Conservation (phyloP, 2,888 invertebrate genomes). For the Chymomyza caudatula region DNA sequence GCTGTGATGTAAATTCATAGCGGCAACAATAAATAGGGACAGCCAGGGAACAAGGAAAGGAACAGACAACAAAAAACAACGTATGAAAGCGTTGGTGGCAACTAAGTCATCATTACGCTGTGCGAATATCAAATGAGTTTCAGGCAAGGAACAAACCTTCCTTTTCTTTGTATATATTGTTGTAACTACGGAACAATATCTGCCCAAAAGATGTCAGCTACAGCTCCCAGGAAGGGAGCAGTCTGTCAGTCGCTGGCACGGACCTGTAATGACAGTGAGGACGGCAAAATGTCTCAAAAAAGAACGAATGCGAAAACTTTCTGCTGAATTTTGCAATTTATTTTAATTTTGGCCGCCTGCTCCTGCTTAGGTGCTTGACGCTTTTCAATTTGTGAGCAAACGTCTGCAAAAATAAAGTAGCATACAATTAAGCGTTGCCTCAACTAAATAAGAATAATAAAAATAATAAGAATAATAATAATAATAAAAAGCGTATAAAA, state of each 20-base stretch:
- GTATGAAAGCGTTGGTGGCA: not conserved
- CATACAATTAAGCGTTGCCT: conserved; percentile 63
- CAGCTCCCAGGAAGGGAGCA: too few relatives aligned
- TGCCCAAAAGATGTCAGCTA: conserved; percentile 38
- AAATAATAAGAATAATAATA: not conserved
- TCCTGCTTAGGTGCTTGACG: conserved; percentile 8
- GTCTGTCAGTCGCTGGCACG: conserved; percentile 1
- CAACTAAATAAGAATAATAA: conserved; percentile 15
- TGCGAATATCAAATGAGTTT: conserved; percentile 67
- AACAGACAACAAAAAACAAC: conserved; percentile 1
- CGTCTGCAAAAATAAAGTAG: conserved; percentile 49
- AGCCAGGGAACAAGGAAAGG: conserved; percentile 14
- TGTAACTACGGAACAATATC: conserved; percentile 45
- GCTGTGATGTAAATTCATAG: not conserved
- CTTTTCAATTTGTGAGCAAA: conserved; percentile 42
- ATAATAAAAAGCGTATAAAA: too few relatives aligned
- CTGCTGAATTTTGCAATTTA: conserved; percentile 49
- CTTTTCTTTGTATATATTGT: conserved; percentile 14
- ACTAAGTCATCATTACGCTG: conserved; percentile 55
- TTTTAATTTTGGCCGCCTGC: conserved; percentile 55
- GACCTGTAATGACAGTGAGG: not conserved
- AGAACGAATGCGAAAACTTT: conserved; percentile 8
- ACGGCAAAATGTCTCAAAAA: not conserved
- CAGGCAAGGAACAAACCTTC: conserved; percentile 58
- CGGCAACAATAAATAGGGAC: not conserved